Evolutionary conservation across 2,888 invertebrate species (phyloP), one percentile per base, ranked within the genome.

Genomic region (Mythimna albipuncta): DNA sequence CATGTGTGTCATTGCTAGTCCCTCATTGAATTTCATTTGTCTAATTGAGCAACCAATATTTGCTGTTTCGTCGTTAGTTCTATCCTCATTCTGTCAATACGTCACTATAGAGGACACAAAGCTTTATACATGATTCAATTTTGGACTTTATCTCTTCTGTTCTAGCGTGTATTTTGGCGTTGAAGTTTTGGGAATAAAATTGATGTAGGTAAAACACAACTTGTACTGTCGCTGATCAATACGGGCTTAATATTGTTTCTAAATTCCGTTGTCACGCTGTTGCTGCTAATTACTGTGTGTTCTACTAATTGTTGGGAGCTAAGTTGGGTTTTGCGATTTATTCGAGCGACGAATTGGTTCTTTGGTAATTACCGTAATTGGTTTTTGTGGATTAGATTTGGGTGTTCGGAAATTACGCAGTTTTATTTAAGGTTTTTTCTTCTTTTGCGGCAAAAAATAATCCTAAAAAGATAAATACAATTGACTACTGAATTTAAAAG

Each of bases 31-130:
- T 94, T 94, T 93, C 92, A 92, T 94, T 94, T 94, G 92, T 94
- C 93, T 94, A 94, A 94, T 94, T 94, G 93, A 89, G 91, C 91
- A 90, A 78, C 89, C 92, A 93, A 95, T 94, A 94, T 95, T 95
- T 94, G 93, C 88, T 90, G 90, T 94, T 92, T 91, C 87, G 92
- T 91, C 93, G 93, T 94, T 94, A 94, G 94, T 92, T 91, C 88
- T 91, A 92, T 93, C 91, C 92, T 91, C 88, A 90, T 92, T 91
- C 91, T 93, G 94, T 95, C 94, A 95, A 95, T 94, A 94, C 86
- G 89, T 93, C 91, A 91, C 91, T 91, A 92, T 91, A 93, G 91
- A 92, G 89, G 91, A 92, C 89, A 89, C 86, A 87, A 87, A 83
- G 86, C 77, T 88, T 87, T 75, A 61, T 69, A 69, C 82, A 78